Conservation (phyloP, 2,888 invertebrate genomes). For the Synanthedon vespiformis region DNA sequence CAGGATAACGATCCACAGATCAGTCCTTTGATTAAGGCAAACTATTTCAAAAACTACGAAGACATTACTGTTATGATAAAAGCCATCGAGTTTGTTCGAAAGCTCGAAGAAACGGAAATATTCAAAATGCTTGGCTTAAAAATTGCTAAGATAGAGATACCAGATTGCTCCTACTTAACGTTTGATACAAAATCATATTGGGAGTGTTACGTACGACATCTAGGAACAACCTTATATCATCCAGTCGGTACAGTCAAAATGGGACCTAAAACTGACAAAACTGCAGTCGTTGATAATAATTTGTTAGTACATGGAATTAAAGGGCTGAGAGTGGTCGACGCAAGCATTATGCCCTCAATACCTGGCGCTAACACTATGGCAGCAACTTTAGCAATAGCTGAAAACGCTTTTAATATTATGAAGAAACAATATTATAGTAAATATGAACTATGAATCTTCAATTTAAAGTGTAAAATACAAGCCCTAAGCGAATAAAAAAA, state of each 20-base stretch:
- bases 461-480: neutral
- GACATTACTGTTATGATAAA: conserved; percentile 59
- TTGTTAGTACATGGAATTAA: conserved; percentile 64
- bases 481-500: too few relatives aligned
- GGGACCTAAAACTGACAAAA: conserved; percentile 58
- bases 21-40: conserved; percentile 69
- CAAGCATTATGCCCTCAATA: conserved; percentile 64
- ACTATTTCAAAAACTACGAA: conserved; percentile 69
- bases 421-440: conserved; percentile 23
- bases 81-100: conserved; percentile 37
- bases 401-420: conserved; percentile 58
- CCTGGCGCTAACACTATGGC: conserved; percentile 72
- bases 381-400: conserved; percentile 59
- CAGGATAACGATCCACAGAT: conserved; percentile 58
- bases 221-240: conserved; percentile 73
- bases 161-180: conserved; percentile 30
- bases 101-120: conserved; percentile 38
- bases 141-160: conserved; percentile 29
- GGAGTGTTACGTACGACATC: conserved; percentile 67
- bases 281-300: conserved; percentile 61
- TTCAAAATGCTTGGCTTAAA: conserved; percentile 40
- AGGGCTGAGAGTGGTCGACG: conserved; percentile 63
- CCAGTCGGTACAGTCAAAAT: conserved; percentile 79
- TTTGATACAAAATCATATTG: conserved; percentile 57
- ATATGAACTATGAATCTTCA: conserved; percentile 22